These are phyloP conservation scores for Drosophila melanogaster DNA, from an alignment of 1,140 invertebrate species.

Conservation along the genomic window DNA sequence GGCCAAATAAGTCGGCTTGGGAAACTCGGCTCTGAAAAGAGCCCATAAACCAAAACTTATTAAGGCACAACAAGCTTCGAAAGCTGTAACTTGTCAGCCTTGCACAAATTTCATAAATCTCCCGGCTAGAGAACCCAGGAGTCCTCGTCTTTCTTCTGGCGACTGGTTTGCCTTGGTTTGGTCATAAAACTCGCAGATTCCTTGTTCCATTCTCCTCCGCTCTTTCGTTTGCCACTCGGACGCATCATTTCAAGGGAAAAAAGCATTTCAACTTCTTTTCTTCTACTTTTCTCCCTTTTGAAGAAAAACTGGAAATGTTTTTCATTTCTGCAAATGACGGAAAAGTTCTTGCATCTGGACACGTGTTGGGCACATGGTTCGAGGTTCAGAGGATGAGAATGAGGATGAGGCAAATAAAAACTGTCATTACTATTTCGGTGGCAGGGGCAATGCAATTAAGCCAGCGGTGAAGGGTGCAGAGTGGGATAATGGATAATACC, in stretches of 20 bases:
- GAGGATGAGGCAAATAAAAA: constrained; percentile 32
- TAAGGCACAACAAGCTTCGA: constrained; percentile 33
- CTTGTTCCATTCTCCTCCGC: constrained; percentile 11
- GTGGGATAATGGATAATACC: constrained; percentile 25
- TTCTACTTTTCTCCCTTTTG: constrained; percentile 30
- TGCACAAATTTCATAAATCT: constrained; percentile 54
- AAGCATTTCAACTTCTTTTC: constrained; percentile 53
- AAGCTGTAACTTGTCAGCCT: constrained; percentile 45
- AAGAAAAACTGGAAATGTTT: constrained; percentile 65
- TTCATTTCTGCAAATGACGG: constrained; percentile 65
- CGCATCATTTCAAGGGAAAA: constrained; percentile 28
- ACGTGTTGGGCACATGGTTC: constrained; percentile 54
- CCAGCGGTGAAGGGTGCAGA: neutral
- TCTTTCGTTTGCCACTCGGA: neutral
- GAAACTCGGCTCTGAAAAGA: constrained; percentile 1
- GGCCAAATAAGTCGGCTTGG: neutral
- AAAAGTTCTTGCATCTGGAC: constrained; percentile 46
- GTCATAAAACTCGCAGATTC: constrained; percentile 61
- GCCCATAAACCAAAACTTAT: constrained; percentile 40
- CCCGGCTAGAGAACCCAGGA: constrained; percentile 6
- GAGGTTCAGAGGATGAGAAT: constrained; percentile 3
- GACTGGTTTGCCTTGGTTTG: constrained; percentile 68
- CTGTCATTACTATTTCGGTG: constrained; percentile 33
- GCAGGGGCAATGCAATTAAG: constrained; percentile 36
- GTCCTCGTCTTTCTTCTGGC: constrained; percentile 11